These are phyloP conservation scores for Platycheirus albimanus DNA, from an alignment of 2,888 invertebrate genomes.

Conservation along the genomic window DNA sequence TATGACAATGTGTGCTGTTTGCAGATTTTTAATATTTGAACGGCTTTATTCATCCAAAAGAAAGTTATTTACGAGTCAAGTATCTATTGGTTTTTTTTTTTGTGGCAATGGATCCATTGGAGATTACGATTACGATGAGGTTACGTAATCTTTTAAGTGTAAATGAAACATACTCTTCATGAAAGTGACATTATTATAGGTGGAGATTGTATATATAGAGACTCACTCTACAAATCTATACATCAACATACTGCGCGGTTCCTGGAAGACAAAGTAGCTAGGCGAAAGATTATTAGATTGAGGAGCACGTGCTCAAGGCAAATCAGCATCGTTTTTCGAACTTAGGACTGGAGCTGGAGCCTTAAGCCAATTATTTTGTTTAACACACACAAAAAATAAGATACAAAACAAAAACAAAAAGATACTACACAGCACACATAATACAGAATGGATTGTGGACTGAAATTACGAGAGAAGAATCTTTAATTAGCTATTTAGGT, in stretches of 20 bases:
- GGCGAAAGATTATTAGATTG: slow-evolving; percentile 50
- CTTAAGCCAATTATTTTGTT: slow-evolving; percentile 60
- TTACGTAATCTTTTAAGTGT: slow-evolving; percentile 26
- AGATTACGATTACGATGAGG: background rate
- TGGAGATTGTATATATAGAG: background rate
- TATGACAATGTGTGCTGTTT: slow-evolving; percentile 42
- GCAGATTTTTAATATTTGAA: slow-evolving; percentile 52
- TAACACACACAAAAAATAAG: slow-evolving; percentile 36
- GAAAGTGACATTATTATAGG: slow-evolving; percentile 10
- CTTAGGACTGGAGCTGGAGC: too few relatives aligned
- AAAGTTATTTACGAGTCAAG: slow-evolving; percentile 40
- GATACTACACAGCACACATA: too few relatives aligned
- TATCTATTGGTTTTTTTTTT: slow-evolving; percentile 33
- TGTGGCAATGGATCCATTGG: slow-evolving; percentile 3
- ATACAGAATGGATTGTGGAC: slow-evolving; percentile 22
- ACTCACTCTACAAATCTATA: background rate
- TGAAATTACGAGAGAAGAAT: slow-evolving; percentile 60
- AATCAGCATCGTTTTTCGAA: slow-evolving; percentile 39
- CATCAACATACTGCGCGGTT: background rate
- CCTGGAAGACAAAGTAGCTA: background rate
- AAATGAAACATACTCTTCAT: slow-evolving; percentile 4
- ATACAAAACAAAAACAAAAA: slow-evolving; percentile 27
- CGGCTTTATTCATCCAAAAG: slow-evolving; percentile 58
- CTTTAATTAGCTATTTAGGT: slow-evolving; percentile 42
- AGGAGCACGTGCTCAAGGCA: slow-evolving; percentile 58